Evolutionary conservation across 2,888 invertebrate genomes (phyloP), one percentile per base, ranked within the genome.

Genomic region (Fissipunctia ypsillon): DNA sequence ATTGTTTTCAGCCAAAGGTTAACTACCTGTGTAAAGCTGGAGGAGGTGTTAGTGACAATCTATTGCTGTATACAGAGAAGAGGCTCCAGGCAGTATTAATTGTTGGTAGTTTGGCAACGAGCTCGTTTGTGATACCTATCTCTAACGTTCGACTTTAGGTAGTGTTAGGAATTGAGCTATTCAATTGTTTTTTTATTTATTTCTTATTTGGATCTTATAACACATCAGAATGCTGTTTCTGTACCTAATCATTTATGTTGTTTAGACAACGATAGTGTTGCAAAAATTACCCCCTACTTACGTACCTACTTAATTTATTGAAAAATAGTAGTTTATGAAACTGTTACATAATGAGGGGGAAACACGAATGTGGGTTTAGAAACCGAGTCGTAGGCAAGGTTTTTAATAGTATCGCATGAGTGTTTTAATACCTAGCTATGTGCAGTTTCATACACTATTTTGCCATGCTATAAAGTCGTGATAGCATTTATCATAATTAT

Each of bases 1-100:
- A 92, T 93, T 91, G 93, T 91, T 93, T 92, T 89, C 88, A 89
- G 86, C 79, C 86, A 84, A 88, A 88, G 88, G 90, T 88, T 88
- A 90, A 90, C 88, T 88, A 86, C 85, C 87, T 84, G 79, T 68
- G 76, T 64, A 80, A 76, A 77, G 84, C 73, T 77, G 73, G 41
- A 69, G 81, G 65, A 77, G 77, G 78, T 77, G 83, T 81, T 76
- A 85, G 63, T 72, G 74, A 70, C 73, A 65, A 82, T 84, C 73
- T 84, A 84, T 84, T 84, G 81, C 70, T 69, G 52, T 72, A 68
- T 48, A 81, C 43, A 56, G 69, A 45, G 78, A 41, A 69, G 70
- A 61, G 66, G 66, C 59, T 72, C 45, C 56, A 72, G 71, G 25
- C 81, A 59, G 54, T 83, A 68, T 83, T 70, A 48, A 80, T 83